Evolutionary conservation across 1,140 invertebrate genomes (phyloP).

Genomic region (Bombus sylvicola): DNA sequence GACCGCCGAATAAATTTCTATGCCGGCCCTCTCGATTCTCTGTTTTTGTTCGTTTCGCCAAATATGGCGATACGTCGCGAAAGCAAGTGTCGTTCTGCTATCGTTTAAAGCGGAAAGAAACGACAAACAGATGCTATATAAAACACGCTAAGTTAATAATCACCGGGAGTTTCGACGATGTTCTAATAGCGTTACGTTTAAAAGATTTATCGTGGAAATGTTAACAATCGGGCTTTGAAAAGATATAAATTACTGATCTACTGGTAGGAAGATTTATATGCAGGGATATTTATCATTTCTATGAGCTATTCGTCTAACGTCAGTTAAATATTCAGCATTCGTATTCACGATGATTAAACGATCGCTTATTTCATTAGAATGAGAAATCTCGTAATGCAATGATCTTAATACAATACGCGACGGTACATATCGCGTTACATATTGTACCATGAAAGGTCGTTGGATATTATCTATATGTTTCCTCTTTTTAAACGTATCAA

Average conservation of each 20-base stretch:
- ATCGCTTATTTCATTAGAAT: constrained; percentile 2
- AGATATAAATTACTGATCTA: not conserved
- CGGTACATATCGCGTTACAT: too few species aligned
- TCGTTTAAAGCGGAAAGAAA: not conserved
- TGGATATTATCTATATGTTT: not conserved
- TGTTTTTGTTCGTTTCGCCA: not conserved
- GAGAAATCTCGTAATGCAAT: not conserved
- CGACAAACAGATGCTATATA: not conserved
- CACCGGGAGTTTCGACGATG: not conserved
- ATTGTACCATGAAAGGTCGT: not conserved
- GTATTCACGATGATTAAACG: not conserved
- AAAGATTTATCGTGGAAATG: not conserved
- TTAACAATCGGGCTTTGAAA: not conserved
- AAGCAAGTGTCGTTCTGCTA: not conserved
- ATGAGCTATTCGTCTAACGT: not conserved
- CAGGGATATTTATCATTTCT: not conserved
- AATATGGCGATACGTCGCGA: not conserved
- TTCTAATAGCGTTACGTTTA: too few species aligned
- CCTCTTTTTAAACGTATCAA: not conserved
- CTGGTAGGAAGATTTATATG: not conserved
- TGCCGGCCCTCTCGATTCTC: too few species aligned
- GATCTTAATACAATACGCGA: too few species aligned
- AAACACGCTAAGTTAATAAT: not conserved
- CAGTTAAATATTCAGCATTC: not conserved
- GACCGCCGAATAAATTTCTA: constrained; percentile 22